Conservation (phyloP, 2,113 vertebrate species). For the Colaptes auratus region DNA sequence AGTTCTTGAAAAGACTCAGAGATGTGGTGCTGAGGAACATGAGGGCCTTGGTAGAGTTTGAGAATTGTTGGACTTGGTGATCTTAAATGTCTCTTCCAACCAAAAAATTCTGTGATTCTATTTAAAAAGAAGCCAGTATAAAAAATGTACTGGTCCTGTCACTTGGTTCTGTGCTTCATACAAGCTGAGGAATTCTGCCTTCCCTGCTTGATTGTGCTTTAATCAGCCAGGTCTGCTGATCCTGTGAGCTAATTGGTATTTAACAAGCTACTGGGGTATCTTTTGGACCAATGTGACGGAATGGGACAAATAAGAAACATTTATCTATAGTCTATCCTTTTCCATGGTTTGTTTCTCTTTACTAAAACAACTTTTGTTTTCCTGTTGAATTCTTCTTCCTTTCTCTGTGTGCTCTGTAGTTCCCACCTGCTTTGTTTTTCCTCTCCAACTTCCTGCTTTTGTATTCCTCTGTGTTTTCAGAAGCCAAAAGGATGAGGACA, state of each 20-base stretch:
- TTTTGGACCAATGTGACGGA: not conserved
- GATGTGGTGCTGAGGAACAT: no score
- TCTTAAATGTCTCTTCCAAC: no score
- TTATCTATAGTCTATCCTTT: not conserved
- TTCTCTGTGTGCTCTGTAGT: not conserved
- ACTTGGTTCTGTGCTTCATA: not conserved
- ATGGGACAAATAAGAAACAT: not conserved
- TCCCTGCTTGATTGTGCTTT: not conserved
- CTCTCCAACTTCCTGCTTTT: constrained; percentile 18
- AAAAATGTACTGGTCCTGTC: not conserved
- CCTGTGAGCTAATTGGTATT: not conserved
- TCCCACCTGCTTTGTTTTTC: not conserved
- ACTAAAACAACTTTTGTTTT: not conserved
- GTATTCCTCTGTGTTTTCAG: not conserved
- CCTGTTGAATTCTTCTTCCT: not conserved
- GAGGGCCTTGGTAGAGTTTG: no score
- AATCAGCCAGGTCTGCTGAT: not conserved
- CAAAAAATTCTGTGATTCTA: no score
- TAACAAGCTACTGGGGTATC: not conserved
- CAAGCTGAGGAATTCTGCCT: not conserved
- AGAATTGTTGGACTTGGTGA: no score
- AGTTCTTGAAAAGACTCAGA: no score
- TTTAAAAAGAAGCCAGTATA: not conserved
- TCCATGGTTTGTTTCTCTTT: not conserved
- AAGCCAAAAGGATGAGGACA: not conserved